Evolutionary conservation across 2,888 invertebrate genomes (phyloP), one percentile per base, ranked within the genome.

Genomic region (Phaonia tiefii): DNA sequence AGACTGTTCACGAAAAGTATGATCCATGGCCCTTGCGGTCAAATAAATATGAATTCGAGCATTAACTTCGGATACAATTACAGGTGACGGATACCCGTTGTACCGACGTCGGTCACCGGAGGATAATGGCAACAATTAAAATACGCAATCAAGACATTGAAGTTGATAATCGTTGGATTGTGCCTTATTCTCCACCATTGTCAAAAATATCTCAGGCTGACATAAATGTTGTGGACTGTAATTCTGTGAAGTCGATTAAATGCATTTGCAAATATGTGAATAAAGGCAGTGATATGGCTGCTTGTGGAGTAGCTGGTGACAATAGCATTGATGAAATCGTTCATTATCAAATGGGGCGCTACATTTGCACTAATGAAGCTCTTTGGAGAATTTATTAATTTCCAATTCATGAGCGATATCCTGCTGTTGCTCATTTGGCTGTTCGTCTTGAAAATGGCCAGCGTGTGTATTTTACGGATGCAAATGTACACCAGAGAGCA

Each of bases 161-260:
- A 10, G 8, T 74, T 42, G 88, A 87, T 66, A 89, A 88, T 83
- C 60, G 85, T 51, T 88, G 86, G 86, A 82, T 89, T 78, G 88
- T 89, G 10, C 88, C 87, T 26, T 88, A 87, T 83, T 86, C 80
- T 10, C 88, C 87, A 15, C 46, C 86, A 37, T 83, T 88, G 8
- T 85, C 79, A 1, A 85, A 85, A 56, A 85, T 80, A 17, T 87
- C 84, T 67, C 80, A 88, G 58, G 86, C 87, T 3, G 88, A 90
- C 78, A 86, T 88, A 13, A 90, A 37, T 37, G 58, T 37, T 11
- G 58, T 15, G 31, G n/a, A 51, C 20, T 51, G 49, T 20, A 51
- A 51, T 51, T 58, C 31, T 26, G n/a, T 31, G 1, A 58, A 58
- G 13, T n/a, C 56, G 4, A 25, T 54, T 11, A 17, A 17, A 46